Base-by-base conservation (phyloP, 2,888 invertebrate genomes). In the Mythimna loreyi region DNA sequence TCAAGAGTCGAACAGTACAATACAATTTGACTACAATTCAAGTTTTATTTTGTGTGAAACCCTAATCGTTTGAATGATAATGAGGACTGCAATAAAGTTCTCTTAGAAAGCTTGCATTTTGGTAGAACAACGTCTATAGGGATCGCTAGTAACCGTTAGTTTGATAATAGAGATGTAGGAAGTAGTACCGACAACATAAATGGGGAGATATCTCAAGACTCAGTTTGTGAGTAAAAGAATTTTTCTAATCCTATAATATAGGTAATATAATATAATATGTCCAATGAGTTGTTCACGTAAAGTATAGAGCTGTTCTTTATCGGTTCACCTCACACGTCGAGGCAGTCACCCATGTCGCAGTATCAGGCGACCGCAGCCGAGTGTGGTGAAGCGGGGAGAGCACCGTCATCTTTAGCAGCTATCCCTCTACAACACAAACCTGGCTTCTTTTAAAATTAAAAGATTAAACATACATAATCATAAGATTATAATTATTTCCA, bases 311-410 rank as follows among this genome's bases (percentile, higher is more conserved):
- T 52, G 25, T n/a, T 47, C 40, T 61, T 52, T 69, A 53, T 68
- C 52, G 40, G 55, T 70, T 74, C 49, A 50, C 50, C 59, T 52
- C 55, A 30, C 23, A 70, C 30, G 5, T 40, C 25, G 23, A 50
- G 19, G 50, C 71, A 76, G 64, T 60, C 71, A 70, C 64, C 71
- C 64, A 55, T 70, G 59, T 59, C 58, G 40, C 28, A 58, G 45
- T 69, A 59, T 55, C 63, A 59, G 49, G 50, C 62, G 56, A 60
- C 59, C 43, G 60, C 56, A 52, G 6, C 33, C 40, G n/a, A 56
- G 64, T 60, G 50, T n/a, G 64, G 30, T 56, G 75, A 76, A 60
- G 58, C 64, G 33, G 55, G 60, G 43, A 50, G 40, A 43, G 40
- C 19, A 47, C 30, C 19, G 43, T 30, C 21, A 25, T 67, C 45